Evolutionary conservation across 2,888 invertebrate genomes (phyloP), one percentile per base, ranked within the genome.

Genomic region (Epinotia bilunana): DNA sequence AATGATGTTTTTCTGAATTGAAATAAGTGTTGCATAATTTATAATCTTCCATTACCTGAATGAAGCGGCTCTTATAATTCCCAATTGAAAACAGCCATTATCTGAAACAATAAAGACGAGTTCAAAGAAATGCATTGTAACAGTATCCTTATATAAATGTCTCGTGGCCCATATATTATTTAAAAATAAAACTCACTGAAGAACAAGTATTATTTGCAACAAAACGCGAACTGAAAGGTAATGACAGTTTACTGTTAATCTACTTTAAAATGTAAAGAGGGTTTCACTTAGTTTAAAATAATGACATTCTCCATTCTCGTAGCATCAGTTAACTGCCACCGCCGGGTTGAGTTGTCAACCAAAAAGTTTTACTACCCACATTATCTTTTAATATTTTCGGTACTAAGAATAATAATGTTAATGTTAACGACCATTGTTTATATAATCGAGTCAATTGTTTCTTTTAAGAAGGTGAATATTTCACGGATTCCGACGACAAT

Each of bases 251-350:
- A 81, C 80, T 84, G 80, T 83, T 87, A 84, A 86, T 86, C 85
- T 85, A 83, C 82, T 84, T 84, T 86, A 84, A 85, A 86, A 85
- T 85, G 87, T 88, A 88, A 88, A 84, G 83, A 88, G 88, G 89
- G 87, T 88, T 83, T 79, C 81, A 80, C 80, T 83, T 82, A 82
- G 82, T 82, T 80, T 81, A 79, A 81, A 70, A 62, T 72, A 72
- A 75, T 75, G 60, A 60, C 60, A 55, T 60, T 55, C n/a, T n/a
- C 53, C 60, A 55, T 60, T 55, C n/a, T n/a, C 53, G 53, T 49
- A 49, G 49, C 49, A 16, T 49, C 77, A 84, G 81, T 82, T 83
- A 82, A 81, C 76, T 74, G 53, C 69, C 61, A 43, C n/a, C 61
- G 16, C n/a, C 67, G 61, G 33, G 58, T 46, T 71, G 58, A 74